Percentiles rank a stretch among this genome's conserved stretches.
Evolutionary conservation across 2,113 vertebrate genomes (phyloP).

Genomic region (Brachionichthys hirsutus): DNA sequence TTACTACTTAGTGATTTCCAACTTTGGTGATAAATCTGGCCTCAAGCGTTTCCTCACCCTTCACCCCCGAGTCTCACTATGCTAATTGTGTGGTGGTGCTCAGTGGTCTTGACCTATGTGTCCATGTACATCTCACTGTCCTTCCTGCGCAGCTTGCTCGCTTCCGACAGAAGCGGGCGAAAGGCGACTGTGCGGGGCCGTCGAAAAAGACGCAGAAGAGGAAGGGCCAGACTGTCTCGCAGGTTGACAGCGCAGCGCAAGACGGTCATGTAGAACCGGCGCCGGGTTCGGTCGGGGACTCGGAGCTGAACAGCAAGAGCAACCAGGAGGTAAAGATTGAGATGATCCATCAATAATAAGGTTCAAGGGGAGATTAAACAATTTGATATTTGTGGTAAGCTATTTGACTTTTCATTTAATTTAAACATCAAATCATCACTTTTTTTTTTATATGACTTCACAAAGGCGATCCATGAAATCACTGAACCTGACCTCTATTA

Average conservation of each 20-base stretch:
- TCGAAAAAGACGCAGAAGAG: conserved; percentile 80
- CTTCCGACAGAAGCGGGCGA: conserved; percentile 77
- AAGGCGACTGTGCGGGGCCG: conserved; percentile 68
- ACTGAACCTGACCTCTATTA: background rate
- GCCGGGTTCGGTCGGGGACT: conserved; percentile 1
- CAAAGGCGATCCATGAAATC: conserved; percentile 2
- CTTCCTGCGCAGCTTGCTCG: conserved; percentile 80
- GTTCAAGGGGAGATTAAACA: too few species aligned
- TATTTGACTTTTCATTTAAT: background rate
- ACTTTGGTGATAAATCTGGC: conserved; percentile 29
- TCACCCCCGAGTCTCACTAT: conserved; percentile 51
- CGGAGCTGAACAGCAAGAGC: conserved; percentile 29
- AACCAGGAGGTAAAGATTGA: conserved; percentile 59
- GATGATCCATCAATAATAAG: background rate
- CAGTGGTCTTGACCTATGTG: conserved; percentile 73
- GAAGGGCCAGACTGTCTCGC: conserved; percentile 73
- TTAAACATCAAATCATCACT: background rate
- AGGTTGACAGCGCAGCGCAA: conserved; percentile 65
- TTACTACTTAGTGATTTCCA: conserved; percentile 5
- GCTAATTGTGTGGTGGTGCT: conserved; percentile 77
- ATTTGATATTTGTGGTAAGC: too few species aligned
- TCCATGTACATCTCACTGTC: conserved; percentile 75
- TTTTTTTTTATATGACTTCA: background rate
- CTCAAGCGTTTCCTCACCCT: conserved; percentile 8
- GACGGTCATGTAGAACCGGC: conserved; percentile 57